Percentiles rank a stretch among this genome's conserved stretches.
Evolutionary conservation across 2,797 vertebrate species (phyloP).

Genomic region (Sorex maritimensis): DNA sequence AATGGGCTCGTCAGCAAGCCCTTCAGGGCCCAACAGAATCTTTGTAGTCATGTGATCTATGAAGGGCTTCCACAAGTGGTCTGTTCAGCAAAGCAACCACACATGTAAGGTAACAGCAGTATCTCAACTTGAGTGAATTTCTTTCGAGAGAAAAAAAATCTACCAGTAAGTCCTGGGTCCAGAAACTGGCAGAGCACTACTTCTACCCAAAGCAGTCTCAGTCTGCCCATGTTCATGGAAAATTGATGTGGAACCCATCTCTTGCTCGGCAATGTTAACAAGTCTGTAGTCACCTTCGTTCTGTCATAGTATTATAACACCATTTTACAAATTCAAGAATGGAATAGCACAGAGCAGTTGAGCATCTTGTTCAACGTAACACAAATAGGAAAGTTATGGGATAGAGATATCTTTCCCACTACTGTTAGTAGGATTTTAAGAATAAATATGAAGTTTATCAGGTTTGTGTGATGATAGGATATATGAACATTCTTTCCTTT

Average conservation of each 20-base stretch:
- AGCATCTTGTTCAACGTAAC: slow-evolving; percentile 39
- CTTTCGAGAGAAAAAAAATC: slow-evolving; percentile 16
- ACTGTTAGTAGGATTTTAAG: slow-evolving; percentile 46
- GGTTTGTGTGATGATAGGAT: slow-evolving; percentile 49
- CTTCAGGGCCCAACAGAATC: too few species aligned
- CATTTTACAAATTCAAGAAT: slow-evolving; percentile 58
- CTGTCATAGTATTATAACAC: slow-evolving; percentile 12
- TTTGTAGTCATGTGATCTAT: too few species aligned
- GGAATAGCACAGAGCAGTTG: neutral
- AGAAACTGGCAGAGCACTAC: neutral
- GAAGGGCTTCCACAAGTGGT: neutral
- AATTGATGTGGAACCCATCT: neutral
- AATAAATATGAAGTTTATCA: slow-evolving; percentile 58
- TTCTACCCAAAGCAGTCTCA: neutral
- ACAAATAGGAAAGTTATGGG: slow-evolving; percentile 29
- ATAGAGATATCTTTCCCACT: neutral
- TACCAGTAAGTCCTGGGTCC: neutral
- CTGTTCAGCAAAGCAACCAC: slow-evolving; percentile 33
- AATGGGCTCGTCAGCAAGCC: too few species aligned
- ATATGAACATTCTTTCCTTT: slow-evolving; percentile 24
- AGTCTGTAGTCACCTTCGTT: slow-evolving; percentile 12
- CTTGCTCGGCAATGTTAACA: slow-evolving; percentile 19
- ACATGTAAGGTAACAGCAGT: slow-evolving; percentile 27
- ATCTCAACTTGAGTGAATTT: neutral
- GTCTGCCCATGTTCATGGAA: neutral